A percentile compares a stretch with the other conserved stretches of the same genome.
Evolutionary conservation across 2,888 invertebrate genomes (phyloP).

Genomic region (Acanthoscelides obtectus): DNA sequence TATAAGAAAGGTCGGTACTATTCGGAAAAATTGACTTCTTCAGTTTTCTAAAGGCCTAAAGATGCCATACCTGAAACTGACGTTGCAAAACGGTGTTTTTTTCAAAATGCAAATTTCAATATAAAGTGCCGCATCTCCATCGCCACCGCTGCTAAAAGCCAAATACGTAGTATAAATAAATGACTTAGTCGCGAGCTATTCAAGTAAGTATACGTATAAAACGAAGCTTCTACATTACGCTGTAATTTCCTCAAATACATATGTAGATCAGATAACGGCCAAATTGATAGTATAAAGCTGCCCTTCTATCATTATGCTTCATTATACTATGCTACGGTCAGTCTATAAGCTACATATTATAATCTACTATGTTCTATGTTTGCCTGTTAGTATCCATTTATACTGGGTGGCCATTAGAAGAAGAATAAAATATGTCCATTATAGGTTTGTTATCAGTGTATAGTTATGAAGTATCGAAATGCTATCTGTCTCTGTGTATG

Average conservation of each 20-base stretch:
- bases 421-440: too few relatives aligned
- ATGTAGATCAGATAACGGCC: slow-evolving; percentile 30
- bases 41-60: too few relatives aligned
- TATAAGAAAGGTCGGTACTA: too few relatives aligned
- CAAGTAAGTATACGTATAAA: slow-evolving; percentile 11
- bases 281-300: slow-evolving; percentile 31
- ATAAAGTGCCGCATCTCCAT: neutral
- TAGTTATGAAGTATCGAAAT: too few relatives aligned
- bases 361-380: slow-evolving; percentile 13
- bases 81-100: too few relatives aligned
- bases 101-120: slow-evolving; percentile 1
- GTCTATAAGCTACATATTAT: neutral
- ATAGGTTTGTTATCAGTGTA: too few relatives aligned
- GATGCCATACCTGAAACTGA: too few relatives aligned
- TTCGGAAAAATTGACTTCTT: too few relatives aligned
- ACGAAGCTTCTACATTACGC: slow-evolving; percentile 26
- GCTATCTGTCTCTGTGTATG: too few relatives aligned
- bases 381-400: slow-evolving; percentile 14
- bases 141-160: neutral
- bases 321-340: slow-evolving; percentile 10
- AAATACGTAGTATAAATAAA: slow-evolving; percentile 13
- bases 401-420: neutral
- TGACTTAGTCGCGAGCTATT: slow-evolving; percentile 17
- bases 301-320: slow-evolving; percentile 26
- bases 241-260: slow-evolving; percentile 33